Evolutionary conservation across 2,888 invertebrate species (phyloP), one percentile per base, ranked within the genome.

Genomic region (Drosophila eohydei): DNA sequence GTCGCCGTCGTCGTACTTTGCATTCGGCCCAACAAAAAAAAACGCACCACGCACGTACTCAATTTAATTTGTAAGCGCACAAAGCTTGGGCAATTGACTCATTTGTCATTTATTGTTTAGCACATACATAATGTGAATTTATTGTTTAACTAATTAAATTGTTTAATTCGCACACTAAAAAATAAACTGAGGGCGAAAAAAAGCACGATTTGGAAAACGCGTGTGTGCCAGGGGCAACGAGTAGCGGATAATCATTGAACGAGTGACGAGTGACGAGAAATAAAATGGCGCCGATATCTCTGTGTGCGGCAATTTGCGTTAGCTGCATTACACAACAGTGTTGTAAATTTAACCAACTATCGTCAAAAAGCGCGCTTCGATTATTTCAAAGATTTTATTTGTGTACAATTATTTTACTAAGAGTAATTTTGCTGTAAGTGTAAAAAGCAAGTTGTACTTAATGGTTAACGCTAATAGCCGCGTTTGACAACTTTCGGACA

Each of bases 201-300:
- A 85, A 82, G 66, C 86, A 88, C 83, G 88, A 85, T 85, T 83
- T 74, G 69, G 73, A 85, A 85, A 82, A 83, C 80, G 83, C 83
- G 83, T 85, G 88, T 87, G 79, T 81, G 79, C 75, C 73, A 73
- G 66, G 46, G 56, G 65, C 60, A 60, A 68, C 81, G 87, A 86
- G 74, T 86, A 62, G 77, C 69, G 54, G 65, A 76, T 66, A 50
- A 40, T 38, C 26, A 41, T 52, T n/a, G 3, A 59, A 6, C 81
- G 78, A 78, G 72, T 65, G 21, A 4, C 68, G 68, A 80, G 65
- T 51, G 48, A 54, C 80, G 78, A 78, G 80, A 76, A 71, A 65
- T 43, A 78, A 78, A 78, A 78, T 78, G 78, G 78, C 78, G 78
- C 78, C 78, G 78, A 78, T 80, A 80, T 59, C 61, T 75, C 46